Base-by-base conservation (phyloP, 2,113 vertebrate genomes). In the Erpornis zantholeuca region DNA sequence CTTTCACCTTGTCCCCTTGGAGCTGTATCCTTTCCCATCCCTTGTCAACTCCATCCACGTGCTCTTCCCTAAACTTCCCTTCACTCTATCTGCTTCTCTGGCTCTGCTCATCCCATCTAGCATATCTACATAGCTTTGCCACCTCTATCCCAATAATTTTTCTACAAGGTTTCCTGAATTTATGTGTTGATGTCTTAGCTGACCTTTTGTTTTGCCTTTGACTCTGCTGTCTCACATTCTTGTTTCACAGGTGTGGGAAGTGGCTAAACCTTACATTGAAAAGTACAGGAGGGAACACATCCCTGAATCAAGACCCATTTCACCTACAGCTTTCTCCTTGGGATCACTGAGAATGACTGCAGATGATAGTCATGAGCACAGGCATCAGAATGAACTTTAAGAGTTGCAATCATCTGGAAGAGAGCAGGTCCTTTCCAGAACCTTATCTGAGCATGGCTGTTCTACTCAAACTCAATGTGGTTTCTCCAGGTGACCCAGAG, bases 291-390 rank as follows among this genome's bases (percentile, higher is more conserved):
- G 97, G 35, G 99, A 99, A 88, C 98, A 98, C 70, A 98, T 99
- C 94, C 99, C 99, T 1, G 99, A 99, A 94, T 99, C 99, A 3
- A 98, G 98, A 73, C 99, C 99, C 7, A 45, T 96, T 93, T 99
- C 99, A 78, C 99, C 99, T 15, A 99, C 99, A 2, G 99, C 99
- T 86, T 99, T 99, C 92, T 99, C 98, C 53, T 97, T 99, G 96
- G 98, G 98, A 27, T 92, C 92, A 1, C 98, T 98, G 36, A 92
- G 95, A 95, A 24, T 91, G 96, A 96, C 98, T 96, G 79, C 10
- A 4, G 61, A 31, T 56, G 44, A n/a, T 24, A 68, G 47, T 35
- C 82, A 81, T 27, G 83, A 92, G 27, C 91, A 97, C 33, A 22
- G 76, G 20, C 84, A 94, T 45, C 66, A 93, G 44, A 16, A 93